Evolutionary conservation across 2,888 invertebrate genomes (phyloP), one percentile per base, ranked within the genome.

Genomic region (Amblyjoppa fuscipennis): DNA sequence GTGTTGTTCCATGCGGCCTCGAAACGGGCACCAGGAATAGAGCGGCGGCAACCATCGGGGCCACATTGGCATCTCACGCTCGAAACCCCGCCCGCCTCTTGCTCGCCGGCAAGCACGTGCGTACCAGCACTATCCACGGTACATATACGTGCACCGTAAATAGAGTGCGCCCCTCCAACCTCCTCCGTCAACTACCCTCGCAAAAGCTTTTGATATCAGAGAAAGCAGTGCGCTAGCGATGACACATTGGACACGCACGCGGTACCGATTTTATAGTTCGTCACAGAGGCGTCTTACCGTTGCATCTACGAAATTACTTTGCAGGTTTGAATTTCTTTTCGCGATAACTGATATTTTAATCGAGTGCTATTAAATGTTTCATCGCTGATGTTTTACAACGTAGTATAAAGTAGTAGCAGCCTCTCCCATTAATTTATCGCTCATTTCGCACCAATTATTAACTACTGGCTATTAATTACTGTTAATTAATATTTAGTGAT

Each of bases 101-200:
- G 20, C 73, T 80, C 78, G 75, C 81, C 84, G 16, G 76, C 86
- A 83, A 87, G 84, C 88, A 88, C 88, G 88, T 87, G 87, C 85
- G 79, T 87, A 84, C 87, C 16, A 16, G 16, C 20, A 20, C 74
- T 87, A 86, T 89, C 82, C 82, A 80, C 53, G 82, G 84, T 87
- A 87, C 87, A 86, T 84, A 88, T 88, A 90, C 86, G 87, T 87
- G 85, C 83, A 74, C 85, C 90, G 89, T 90, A 89, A 90, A 91
- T 88, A 89, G 88, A 89, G 87, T 85, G 79, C 28, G 85, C 84
- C 84, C 81, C 34, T 28, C n/a, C 59, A 34, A 25, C 28, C 20
- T 20, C 6, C 61, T 20, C 64, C 51, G 41, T 28, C 41, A 41
- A 76, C 61, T 66, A 31, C 31, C 28, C 61, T 64, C 45, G 59